phyloP scores from a whole-genome alignment of 2,888 invertebrate genomes.

The Eremobia ochroleuca region DNA sequence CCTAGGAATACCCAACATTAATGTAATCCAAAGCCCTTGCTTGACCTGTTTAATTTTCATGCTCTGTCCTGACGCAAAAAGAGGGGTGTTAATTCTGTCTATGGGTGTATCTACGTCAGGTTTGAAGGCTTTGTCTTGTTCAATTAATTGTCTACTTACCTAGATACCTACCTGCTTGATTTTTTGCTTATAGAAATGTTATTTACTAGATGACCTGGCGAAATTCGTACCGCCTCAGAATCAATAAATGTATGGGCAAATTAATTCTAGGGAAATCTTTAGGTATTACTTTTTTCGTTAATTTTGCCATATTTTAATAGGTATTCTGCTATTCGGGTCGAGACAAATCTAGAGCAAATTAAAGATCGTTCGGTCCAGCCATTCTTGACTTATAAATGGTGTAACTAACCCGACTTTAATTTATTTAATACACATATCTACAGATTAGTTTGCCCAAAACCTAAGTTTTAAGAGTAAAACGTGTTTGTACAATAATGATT shows the following conservation, averaged over 20 bases:
- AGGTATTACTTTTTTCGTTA: too few species aligned
- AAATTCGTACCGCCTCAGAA: too few species aligned
- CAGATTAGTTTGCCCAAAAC: background rate
- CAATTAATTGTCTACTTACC: background rate
- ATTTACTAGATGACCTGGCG: too few species aligned
- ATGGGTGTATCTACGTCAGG: background rate
- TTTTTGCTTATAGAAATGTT: background rate
- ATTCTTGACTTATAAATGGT: too few species aligned
- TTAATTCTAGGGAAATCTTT: too few species aligned
- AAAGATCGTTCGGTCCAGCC: too few species aligned
- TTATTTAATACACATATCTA: too few species aligned
- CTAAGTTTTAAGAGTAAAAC: background rate
- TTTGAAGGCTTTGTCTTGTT: background rate
- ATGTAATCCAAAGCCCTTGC: constrained; percentile 36
- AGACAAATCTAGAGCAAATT: too few species aligned
- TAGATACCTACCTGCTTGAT: background rate
- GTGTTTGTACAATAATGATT: background rate
- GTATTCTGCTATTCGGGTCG: too few species aligned
- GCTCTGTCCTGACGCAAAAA: constrained; percentile 3
- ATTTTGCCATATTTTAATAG: too few species aligned
- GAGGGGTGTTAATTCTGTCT: background rate
- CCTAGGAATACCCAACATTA: constrained; percentile 11
- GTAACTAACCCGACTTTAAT: too few species aligned
- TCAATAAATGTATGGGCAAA: too few species aligned
- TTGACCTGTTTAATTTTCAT: constrained; percentile 33